Evolutionary conservation across 64 coral and sea anemone species (phyloP), one percentile per base, ranked within the genome.

Genomic region (Montipora sp.): DNA sequence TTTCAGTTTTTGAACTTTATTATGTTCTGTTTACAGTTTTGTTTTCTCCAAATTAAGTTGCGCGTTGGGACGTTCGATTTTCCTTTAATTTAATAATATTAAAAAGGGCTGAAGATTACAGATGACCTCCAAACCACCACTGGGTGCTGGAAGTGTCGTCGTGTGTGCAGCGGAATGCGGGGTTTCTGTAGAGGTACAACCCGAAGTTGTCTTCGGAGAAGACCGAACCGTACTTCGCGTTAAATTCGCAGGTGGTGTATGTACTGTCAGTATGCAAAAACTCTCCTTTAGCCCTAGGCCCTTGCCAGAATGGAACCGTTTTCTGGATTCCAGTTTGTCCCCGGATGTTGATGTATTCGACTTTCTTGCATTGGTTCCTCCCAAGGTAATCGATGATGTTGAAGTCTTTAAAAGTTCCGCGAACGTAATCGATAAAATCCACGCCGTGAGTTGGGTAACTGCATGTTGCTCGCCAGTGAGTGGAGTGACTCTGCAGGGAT

Each of bases 381-480:
- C 90, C 90, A 59, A 74, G 11, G 24, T 22, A 83, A 59, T 50
- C 74, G 13, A 92, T 5, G 10, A 86, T 53, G 15, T 92, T 81
- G 45, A 76, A 83, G 65, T 75, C 80, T 24, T 73, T 72, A 15
- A 92, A 92, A 15, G 84, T 86, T 22, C 80, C 81, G 7, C 90
- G 80, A 55, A 84, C 67, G 50, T 92, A 92, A 43, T 85, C 88
- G 47, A 48, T 90, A 75, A 77, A 79, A 75, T 90, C 55, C 49
- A 80, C 75, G 12, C 79, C 79, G 48, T 50, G 7, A 18, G 44
- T 16, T 24, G 79, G 90, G 51, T 58, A 92, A 59, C 80, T 92
- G 66, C 90, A 92, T 4, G 90, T 92, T 27, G 71, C 66, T 43
- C 90, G 61, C 79, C 79, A 92, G 46, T 92, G 90, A 27, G 79